Base-by-base conservation (phyloP, 2,888 invertebrate species). In the Agriopis leucophaearia region DNA sequence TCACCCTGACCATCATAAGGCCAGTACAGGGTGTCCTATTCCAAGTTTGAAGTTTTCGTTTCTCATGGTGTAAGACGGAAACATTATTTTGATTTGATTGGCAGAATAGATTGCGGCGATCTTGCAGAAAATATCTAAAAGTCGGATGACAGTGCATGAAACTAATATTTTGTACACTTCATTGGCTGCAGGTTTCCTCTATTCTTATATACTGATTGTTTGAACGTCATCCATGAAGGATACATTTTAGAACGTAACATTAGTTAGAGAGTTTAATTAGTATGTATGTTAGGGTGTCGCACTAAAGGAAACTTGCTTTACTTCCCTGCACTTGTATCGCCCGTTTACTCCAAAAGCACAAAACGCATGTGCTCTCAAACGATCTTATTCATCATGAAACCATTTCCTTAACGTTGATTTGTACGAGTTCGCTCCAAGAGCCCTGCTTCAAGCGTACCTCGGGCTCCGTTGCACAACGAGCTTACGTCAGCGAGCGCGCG, bases 381-480 rank as follows among this genome's bases (percentile, higher is more conserved):
- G 84, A 84, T 87, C 90, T 89, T 86, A 87, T 84, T 84, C 86
- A 77, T 81, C 80, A 85, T 78, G 78, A 82, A 85, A 86, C 86
- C 82, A 85, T 91, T 91, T 27, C 92, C 91, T 89, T 87, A 91
- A 91, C 88, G 88, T 82, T 85, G 89, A 92, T 92, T 92, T 92
- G 92, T 92, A 90, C 86, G 86, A 89, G 87, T 87, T 87, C 87
- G 88, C 88, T 89, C 87, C 85, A 88, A 92, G 90, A 90, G 88
- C 88, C 85, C 87, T 87, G 91, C 89, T 91, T 91, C 86, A 89
- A 90, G 86, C 86, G 88, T 91, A 92, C 89, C 92, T 91, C 88
- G 83, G 86, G 90, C 91, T 90, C 81, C 88, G 91, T 93, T 94
- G 93, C 93, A 93, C 94, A 94, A 94, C 93, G 88, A 90, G 93